Evolutionary conservation across 2,888 invertebrate genomes (phyloP), one percentile per base, ranked within the genome.

Genomic region (Priocnemis perturbator): DNA sequence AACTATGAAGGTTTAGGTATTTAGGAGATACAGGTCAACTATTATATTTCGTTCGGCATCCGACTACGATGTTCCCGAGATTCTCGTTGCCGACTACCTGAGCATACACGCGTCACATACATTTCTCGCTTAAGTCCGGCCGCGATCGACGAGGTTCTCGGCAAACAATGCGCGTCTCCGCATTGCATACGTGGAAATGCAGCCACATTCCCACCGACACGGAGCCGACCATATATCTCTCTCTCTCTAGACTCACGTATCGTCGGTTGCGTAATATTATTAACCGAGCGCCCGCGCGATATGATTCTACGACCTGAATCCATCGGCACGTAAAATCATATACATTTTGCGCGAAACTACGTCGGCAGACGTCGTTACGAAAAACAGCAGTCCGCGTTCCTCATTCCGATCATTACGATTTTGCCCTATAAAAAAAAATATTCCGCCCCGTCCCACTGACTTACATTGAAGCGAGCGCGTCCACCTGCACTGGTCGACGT

Each of bases 241-340:
- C 77, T 70, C 68, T 73, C 73, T 55, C 60, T 26, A 3, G 37
- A 37, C 4, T 65, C 67, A 63, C 59, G 53, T 75, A 71, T 75
- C 63, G 47, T 20, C 21, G 47, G 64, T 76, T 77, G 70, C 70
- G 69, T 64, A 77, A 73, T 45, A 26, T 56, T 57, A 69, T 73
- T 65, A 73, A 75, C 72, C 50, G 50, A 64, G 48, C 0, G 17
- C n/a, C 44, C 45, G 7, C 60, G 71, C 58, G 62, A 73, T 78
- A 64, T 64, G 69, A 55, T 69, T 69, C 50, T 19, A 26, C 53
- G 75, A 75, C 58, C 60, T 45, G 72, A 72, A 74, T 77, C 63
- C 58, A 19, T 17, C 65, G 52, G 21, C 62, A 63, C 58, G 63
- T 69, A 71, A 71, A 73, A 68, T 76, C 21, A 30, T 47, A 52